Base-by-base conservation (phyloP, 64 coral and sea anemone species). In the Cladopsammia gracilis region DNA sequence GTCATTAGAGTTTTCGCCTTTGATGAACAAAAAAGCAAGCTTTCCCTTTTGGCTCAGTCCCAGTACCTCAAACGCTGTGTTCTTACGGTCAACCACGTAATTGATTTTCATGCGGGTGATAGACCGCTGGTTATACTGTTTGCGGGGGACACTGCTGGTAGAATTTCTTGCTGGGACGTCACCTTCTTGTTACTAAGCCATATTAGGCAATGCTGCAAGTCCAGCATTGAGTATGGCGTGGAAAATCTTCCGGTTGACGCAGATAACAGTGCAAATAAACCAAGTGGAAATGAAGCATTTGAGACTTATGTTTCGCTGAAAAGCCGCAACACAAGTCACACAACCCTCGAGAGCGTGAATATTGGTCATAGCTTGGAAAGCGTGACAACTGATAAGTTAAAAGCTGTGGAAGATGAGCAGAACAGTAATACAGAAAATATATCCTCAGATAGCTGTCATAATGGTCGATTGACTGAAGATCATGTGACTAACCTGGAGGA, bases 131-230 rank as follows among this genome's bases (percentile, higher is more conserved):
- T 98, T 12, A 59, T 98, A 48, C 22, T 96, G 13, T 96, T 96
- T 87, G 94, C 90, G 47, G 94, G 93, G 10, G 93, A 98, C 64
- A 98, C 97, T 24, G 97, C 97, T 50, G 97, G 97, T 14, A 93
- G 60, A 57, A 83, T 98, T 43, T 86, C 90, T 18, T 88, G 90
- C 52, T 98, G 97, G 97, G 91, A 98, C 51, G 64, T 96, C 44
- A 98, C 97, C 15, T 18, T 68, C 22, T 69, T 90, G 10, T 62
- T 93, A 19, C 10, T 84, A 71, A 83, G 93, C 26, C 86, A 96
- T 61, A 51, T 97, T 18, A 68, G 15, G 58, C 86, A 94, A 49
- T 51, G 57, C 18, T 94, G 69, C 57, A 58, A 85, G 24, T 19
- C 5, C 14, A 47, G 5, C 14, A 84, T 26, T 15, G 12, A 23